Base-by-base conservation (phyloP, 2,888 invertebrate genomes). In the Fragum sueziense region DNA sequence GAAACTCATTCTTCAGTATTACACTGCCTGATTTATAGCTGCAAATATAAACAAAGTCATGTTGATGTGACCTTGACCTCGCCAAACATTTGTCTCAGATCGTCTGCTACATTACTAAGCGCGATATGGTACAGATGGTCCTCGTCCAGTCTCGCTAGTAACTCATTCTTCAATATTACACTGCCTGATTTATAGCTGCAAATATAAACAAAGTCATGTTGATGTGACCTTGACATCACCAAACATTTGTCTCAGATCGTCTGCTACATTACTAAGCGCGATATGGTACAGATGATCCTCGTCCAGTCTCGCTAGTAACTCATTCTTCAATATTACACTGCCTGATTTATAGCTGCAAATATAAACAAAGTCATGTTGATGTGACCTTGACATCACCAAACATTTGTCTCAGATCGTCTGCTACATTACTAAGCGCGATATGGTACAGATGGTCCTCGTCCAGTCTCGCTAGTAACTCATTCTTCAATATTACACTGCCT, bases 51-150 rank as follows among this genome's bases (percentile, higher is more conserved):
- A n/a, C n/a, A n/a, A n/a, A n/a, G n/a, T n/a, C n/a, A n/a, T n/a
- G n/a, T n/a, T n/a, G n/a, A n/a, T n/a, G n/a, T n/a, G n/a, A 85
- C 85, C 77, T 80, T 84, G 17, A 85, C 84, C 54, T 86, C 84
- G 2, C 84, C 80, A 73, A 85, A 86, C 70, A 84, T 59, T 14
- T 69, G 31, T 25, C 71, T 62, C 20, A 88, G 80, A 73, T 88
- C 85, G 77, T 84, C 69, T 37, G 79, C 51, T 2, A 71, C 75
- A 51, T 79, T 86, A 67, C 82, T 79, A 22, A 88, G 62, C 6
- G 84, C 86, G 14, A 88, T 87, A 37, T 88, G 88, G 47, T 87
- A 88, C 20, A 88, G 76, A 57, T 87, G 85, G 57, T 88, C 88
- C 29, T 82, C 85, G 4, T 76, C 57, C 22, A 88, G 62, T 14